A percentile compares a stretch with the other conserved stretches of the same genome.
Evolutionary conservation across 2,888 invertebrate species (phyloP).

Genomic region (Uloborus plumipes): DNA sequence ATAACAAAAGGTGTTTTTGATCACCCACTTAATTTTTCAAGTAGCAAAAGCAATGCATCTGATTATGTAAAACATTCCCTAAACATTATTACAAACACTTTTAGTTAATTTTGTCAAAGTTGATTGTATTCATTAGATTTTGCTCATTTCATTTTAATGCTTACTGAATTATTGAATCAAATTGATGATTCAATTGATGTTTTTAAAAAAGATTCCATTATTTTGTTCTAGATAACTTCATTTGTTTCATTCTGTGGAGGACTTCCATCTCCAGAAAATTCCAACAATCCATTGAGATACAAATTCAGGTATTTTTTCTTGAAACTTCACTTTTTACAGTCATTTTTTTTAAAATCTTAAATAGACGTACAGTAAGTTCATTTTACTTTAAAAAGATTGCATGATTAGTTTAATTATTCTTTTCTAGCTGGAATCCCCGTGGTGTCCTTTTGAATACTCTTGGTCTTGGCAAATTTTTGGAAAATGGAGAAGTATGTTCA

Average conservation of each 20-base stretch:
- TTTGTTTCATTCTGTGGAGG: conserved; percentile 98
- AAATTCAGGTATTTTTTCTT: conserved; percentile 71
- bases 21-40: too few relatives aligned
- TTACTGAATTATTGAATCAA: too few relatives aligned
- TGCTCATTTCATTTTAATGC: too few relatives aligned
- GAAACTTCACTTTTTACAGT: not conserved
- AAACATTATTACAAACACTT: too few relatives aligned
- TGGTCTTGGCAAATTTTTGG: conserved; percentile 88
- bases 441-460: conserved; percentile 92
- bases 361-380: not conserved
- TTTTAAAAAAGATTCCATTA: not conserved
- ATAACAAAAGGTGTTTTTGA: too few relatives aligned
- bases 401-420: conserved; percentile 14
- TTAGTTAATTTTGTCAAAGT: too few relatives aligned
- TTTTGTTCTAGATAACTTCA: conserved; percentile 79
- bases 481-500: conserved; percentile 80
- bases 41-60: too few relatives aligned
- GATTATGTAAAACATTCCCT: too few relatives aligned
- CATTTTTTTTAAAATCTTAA: not conserved
- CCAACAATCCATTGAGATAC: conserved; percentile 79
- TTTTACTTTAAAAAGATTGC: not conserved
- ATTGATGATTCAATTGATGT: not conserved
- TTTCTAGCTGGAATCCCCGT: conserved; percentile 94
- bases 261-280: conserved; percentile 95
- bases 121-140: too few relatives aligned